Evolutionary conservation across 2,113 vertebrate species (phyloP).

Genomic region (Podiceps cristatus): DNA sequence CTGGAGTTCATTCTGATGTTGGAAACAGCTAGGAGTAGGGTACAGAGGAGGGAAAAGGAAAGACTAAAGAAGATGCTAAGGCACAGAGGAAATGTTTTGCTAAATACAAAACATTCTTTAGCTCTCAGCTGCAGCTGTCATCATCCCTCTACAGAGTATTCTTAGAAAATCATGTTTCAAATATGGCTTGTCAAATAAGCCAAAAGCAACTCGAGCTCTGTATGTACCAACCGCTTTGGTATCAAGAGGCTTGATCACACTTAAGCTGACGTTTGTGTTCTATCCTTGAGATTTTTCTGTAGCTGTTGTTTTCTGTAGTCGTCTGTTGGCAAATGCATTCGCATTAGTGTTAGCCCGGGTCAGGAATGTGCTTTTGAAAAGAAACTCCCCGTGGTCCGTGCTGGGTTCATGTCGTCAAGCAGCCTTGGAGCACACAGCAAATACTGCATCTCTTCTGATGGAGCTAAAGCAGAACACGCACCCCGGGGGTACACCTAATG

Average conservation of each 20-base stretch:
- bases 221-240: neutral
- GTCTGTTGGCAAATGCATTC: neutral
- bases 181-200: neutral
- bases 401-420: neutral
- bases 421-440: neutral
- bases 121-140: constrained; percentile 4
- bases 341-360: neutral
- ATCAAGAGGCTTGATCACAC: neutral
- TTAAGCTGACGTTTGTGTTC: neutral
- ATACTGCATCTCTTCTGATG: neutral
- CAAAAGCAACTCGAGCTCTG: neutral
- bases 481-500: neutral
- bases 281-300: neutral
- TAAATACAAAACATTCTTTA: neutral
- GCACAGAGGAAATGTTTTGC: neutral
- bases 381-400: neutral
- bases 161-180: constrained; percentile 1
- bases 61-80: neutral
- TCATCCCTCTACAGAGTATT: neutral
- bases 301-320: neutral
- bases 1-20: neutral
- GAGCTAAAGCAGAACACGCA: neutral
- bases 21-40: neutral
- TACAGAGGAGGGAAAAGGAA: neutral
- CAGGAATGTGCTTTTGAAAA: constrained; percentile 14